Percentiles rank a stretch among this genome's conserved stretches.
Evolutionary conservation across 2,888 invertebrate species (phyloP).

Genomic region (Protophormia terraenovae): DNA sequence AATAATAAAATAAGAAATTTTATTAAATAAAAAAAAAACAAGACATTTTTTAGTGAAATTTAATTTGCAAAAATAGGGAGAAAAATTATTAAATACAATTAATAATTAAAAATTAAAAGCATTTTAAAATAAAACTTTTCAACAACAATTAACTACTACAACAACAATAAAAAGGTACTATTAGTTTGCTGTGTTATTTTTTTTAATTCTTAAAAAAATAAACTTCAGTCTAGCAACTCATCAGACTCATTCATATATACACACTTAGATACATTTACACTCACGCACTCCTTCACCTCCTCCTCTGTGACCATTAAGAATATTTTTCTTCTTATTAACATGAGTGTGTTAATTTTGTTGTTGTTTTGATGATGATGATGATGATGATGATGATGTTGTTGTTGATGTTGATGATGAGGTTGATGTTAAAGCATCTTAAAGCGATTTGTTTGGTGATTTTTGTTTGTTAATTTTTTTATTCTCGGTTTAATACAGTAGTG

Average conservation of each 20-base stretch:
- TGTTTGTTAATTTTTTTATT: neutral
- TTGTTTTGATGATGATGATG: neutral
- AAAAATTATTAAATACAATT: neutral
- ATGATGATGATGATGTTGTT: neutral
- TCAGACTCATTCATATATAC: neutral
- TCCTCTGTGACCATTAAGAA: neutral
- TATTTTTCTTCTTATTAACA: neutral
- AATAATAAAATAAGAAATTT: too few species aligned
- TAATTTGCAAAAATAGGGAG: neutral
- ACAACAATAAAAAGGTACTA: slow-evolving; percentile 4
- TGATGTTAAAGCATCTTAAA: slow-evolving; percentile 10
- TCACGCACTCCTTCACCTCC: neutral
- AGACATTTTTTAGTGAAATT: too few species aligned
- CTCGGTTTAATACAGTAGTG: slow-evolving; percentile 22
- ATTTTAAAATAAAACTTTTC: too few species aligned
- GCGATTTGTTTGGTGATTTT: neutral
- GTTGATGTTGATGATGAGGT: slow-evolving; percentile 7
- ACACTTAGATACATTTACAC: neutral
- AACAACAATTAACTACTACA: too few species aligned
- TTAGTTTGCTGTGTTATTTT: neutral
- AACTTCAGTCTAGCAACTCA: neutral
- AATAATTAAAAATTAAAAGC: too few species aligned
- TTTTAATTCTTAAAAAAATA: neutral
- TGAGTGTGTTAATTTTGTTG: slow-evolving; percentile 34
- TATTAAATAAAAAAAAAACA: too few species aligned